A percentile compares a stretch with the other conserved stretches of the same genome.
Conservation (phyloP, 2,797 vertebrate genomes). For the Aselliscus stoliczkanus region DNA sequence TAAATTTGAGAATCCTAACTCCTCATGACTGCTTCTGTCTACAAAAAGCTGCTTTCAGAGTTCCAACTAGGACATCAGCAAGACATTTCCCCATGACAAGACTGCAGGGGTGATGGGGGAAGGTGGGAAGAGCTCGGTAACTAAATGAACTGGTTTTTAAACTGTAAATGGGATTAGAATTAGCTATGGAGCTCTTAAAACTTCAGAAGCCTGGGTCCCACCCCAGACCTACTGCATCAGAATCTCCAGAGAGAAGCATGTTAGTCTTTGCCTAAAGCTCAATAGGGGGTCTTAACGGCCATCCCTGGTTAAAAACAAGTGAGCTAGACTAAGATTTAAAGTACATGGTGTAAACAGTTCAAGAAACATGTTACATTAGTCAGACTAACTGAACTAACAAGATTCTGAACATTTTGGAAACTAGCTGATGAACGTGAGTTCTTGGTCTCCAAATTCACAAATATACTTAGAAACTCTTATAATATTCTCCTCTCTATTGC, state of each 20-base stretch:
- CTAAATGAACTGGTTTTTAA: neutral
- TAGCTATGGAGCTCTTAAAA: neutral
- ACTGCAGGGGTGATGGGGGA: neutral
- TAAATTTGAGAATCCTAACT: neutral
- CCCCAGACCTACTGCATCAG: neutral
- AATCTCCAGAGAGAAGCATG: neutral
- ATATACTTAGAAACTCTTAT: neutral
- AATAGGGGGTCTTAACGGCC: neutral
- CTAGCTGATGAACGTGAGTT: neutral
- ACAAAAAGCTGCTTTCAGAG: neutral
- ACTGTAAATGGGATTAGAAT: neutral
- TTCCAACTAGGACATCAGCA: neutral
- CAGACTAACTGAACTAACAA: neutral
- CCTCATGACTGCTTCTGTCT: neutral
- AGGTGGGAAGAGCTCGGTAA: neutral
- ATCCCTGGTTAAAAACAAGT: neutral
- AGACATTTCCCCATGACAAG: neutral
- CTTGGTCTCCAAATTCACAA: neutral
- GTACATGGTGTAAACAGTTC: neutral
- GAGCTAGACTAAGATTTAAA: neutral
- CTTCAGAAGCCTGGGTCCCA: neutral
- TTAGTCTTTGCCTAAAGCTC: neutral
- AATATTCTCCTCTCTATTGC: neutral
- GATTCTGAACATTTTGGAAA: neutral
- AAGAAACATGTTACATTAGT: neutral